Percentiles rank a stretch among this genome's conserved stretches.
Conservation (phyloP, 2,888 invertebrate species). For the Nowickia ferox region DNA sequence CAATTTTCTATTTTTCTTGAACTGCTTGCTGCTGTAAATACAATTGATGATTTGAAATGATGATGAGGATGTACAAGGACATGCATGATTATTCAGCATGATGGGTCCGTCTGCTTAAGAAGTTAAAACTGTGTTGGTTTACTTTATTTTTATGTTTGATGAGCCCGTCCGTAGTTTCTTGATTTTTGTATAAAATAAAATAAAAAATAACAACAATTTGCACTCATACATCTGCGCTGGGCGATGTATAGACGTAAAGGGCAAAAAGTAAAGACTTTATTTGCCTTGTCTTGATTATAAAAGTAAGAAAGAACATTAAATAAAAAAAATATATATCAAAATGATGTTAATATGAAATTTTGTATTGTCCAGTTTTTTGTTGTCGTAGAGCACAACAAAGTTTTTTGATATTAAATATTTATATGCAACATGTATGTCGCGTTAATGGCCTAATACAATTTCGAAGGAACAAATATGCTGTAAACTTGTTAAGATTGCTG, state of each 20-base stretch:
- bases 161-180: constrained; percentile 29
- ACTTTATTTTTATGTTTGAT: constrained; percentile 38
- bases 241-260: not conserved
- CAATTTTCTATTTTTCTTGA: constrained; percentile 28
- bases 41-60: constrained; percentile 53
- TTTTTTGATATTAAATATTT: constrained; percentile 64
- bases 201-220: not conserved
- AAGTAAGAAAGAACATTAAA: not conserved
- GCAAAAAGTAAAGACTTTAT: constrained; percentile 40
- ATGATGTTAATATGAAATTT: constrained; percentile 51
- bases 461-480: not conserved
- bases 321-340: not conserved
- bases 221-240: not conserved
- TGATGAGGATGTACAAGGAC: constrained; percentile 41
- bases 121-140: constrained; percentile 22
- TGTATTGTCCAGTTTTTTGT: constrained; percentile 61
- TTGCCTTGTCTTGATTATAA: constrained; percentile 28
- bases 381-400: constrained; percentile 41
- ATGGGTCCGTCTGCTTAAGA: constrained; percentile 42
- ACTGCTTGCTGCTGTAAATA: constrained; percentile 32
- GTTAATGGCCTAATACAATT: constrained; percentile 14
- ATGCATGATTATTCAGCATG: constrained; percentile 44
- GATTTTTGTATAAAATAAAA: constrained; percentile 49
- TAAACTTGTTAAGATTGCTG: not conserved
- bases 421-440: constrained; percentile 1